phyloP scores from a whole-genome alignment of 1,140 invertebrate genomes.

The Cydia splendana region DNA sequence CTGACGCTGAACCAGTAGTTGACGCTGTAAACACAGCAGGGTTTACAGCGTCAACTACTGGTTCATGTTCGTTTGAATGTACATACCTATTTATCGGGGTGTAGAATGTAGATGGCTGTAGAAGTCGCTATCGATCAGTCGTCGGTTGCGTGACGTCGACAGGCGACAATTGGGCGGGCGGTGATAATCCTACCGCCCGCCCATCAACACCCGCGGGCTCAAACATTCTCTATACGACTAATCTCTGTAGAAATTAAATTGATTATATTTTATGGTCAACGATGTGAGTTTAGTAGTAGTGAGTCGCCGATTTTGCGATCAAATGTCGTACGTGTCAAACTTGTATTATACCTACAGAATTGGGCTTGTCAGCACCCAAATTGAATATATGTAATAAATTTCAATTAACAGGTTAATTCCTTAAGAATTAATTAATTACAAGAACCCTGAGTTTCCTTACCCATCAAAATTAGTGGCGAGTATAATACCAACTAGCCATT shows the following conservation, averaged over 20 bases:
- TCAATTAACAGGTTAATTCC: too few species aligned
- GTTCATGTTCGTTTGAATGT: too few species aligned
- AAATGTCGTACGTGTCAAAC: too few species aligned
- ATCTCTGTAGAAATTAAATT: neutral
- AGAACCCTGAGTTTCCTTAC: neutral
- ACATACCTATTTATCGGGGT: neutral
- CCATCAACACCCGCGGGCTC: conserved; percentile 12
- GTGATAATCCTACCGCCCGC: conserved; percentile 6
- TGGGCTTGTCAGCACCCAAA: too few species aligned
- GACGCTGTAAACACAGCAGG: too few species aligned
- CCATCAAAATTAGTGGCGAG: neutral
- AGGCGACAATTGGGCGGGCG: conserved; percentile 15
- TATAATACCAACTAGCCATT: neutral
- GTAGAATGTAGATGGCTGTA: neutral
- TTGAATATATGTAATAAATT: too few species aligned
- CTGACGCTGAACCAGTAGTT: too few species aligned
- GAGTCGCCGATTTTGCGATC: too few species aligned
- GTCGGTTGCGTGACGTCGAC: conserved; percentile 4
- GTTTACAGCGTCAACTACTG: too few species aligned
- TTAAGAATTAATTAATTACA: too few species aligned
- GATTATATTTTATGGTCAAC: neutral
- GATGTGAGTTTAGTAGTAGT: neutral
- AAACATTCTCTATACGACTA: neutral
- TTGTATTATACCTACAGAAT: too few species aligned
- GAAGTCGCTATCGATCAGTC: conserved; percentile 10